Evolutionary conservation across 1,140 invertebrate genomes (phyloP), one percentile per base, ranked within the genome.

Genomic region (Brachionus calyciflorus): DNA sequence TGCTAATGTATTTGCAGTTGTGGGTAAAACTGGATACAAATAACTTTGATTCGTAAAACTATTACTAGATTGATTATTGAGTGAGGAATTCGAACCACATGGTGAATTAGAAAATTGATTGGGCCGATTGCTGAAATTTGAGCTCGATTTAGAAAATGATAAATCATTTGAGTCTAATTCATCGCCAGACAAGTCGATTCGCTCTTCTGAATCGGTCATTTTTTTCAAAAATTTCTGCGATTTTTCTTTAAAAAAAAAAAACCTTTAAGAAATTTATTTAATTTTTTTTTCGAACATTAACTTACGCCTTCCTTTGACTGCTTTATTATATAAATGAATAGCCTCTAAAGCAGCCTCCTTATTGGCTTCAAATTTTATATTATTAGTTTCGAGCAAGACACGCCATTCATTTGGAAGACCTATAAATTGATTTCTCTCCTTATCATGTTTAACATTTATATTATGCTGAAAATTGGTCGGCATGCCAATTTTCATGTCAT

Each of bases 401-500:
- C 69, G 44, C 69, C 69, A 73, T 49, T 49, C 69, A 17, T 24
- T 55, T 51, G 69, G 69, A 5, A 73, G 33, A 7, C 69, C 69
- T 19, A 51, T 51, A 49, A 51, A 73, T 26, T 73, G 19, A 30
- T 73, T 73, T 21, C 30, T 26, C 28, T 73, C 69, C 30, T 73
- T 73, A 51, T 73, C 69, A 51, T 73, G 69, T 30, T 73, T 73
- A 10, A 73, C 69, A 40, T 73, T 37, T 21, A 73, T 73, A 17
- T 73, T 73, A 37, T 73, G 69, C 28, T 73, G 44, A 73, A 73
- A 73, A 73, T 73, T 73, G 9, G 69, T 73, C 17, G 69, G 69
- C 14, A 46, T 73, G 12, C 69, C 51, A 24, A 73, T 73, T 24
- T 73, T 73, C 46, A 73, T 33, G 21, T 51, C 48, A 53, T 65